Evolutionary conservation across 2,888 invertebrate genomes (phyloP), one percentile per base, ranked within the genome.

Genomic region (Sarcophaga variegata): DNA sequence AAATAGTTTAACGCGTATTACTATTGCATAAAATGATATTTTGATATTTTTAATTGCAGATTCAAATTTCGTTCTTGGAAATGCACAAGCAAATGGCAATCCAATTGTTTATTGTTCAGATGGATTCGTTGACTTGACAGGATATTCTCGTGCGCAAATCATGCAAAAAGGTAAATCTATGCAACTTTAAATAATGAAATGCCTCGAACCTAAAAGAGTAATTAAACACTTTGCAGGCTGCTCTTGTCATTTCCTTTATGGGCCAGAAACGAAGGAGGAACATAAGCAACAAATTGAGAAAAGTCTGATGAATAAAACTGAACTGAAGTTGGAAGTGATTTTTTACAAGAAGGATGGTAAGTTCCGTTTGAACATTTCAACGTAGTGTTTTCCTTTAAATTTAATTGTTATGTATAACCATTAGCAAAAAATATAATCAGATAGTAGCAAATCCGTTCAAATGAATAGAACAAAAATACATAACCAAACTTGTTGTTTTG

Each of bases 41-140:
- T 37, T 37, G 8, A 10, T 37, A 37, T 8, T 37, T 37, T 37
- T 37, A 37, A 37, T 37, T 37, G 37, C 97, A 98, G 98, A 98
- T 94, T 98, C 98, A 95, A 98, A 98, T 95, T 98, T 98, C 94
- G 98, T 98, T 92, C 94, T 98, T 94, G 98, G 98, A 92, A 98
- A 98, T 95, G 98, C 98, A 90, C 98, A 98, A 94, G 98, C 98
- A 91, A 94, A 96, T 91, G 94, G 96, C 89, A 97, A 97, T 94
- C 98, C 98, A 90, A 98, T 98, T 94, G 98, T 98, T 91, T 98
- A 98, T 94, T 98, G 98, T 95, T 98, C 98, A 86, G 98, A 98
- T 95, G 98, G 98, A 86, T 98, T 98, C 95, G 98, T 98, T 94
- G 98, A 98, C 95, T 96, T 98, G 95, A 98, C 98, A 85, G 98